Evolutionary conservation across 1,140 invertebrate genomes (phyloP), one percentile per base, ranked within the genome.

Genomic region (Lithobius niger): DNA sequence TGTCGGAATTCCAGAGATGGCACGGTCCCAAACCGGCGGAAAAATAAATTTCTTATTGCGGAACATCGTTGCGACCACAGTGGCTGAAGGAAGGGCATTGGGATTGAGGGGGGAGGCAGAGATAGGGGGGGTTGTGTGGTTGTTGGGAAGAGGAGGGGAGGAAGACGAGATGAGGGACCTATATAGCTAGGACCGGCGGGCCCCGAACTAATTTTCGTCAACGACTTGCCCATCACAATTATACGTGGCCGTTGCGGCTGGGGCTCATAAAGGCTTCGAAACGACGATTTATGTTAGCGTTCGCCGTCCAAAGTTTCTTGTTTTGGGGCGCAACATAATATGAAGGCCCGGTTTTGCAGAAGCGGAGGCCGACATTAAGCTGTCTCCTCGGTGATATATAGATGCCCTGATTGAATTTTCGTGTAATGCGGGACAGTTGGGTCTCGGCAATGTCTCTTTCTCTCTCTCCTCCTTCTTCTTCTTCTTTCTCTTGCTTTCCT

Each of bases 371-470:
- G 6, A 45, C 43, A 45, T 50, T 25, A 50, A 50, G 25, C 48
- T 50, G 48, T 50, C 24, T 21, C 13, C 27, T 16, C 6, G 22
- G 24, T 50, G 48, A 50, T 16, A 50, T 50, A 50, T 50, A 50
- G 13, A 24, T 13, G 48, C 25, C 48, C 22, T 50, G 22, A 50
- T 25, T 50, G 48, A 50, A 27, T 50, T 50, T 50, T 50, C 48
- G 25, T 50, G 48, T 50, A 50, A 50, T 50, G 25, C 48, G 22
- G 48, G 48, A 27, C 48, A 50, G 48, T 50, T 50, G 48, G 48
- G 24, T 40, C 31, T 27, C 48, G 27, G 22, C 44, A 47, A 22
- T 47, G 15, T 47, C 15, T 21, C 22, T 21, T 22, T 47, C 15
- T 21, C 10, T 18, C 31, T 18, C 18, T 10, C 10, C 10, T 13